A percentile compares a stretch with the other conserved stretches of the same genome.
These are phyloP conservation scores for Halcyon leucocephala DNA, from an alignment of 2,797 vertebrate genomes.

Conservation along the genomic window DNA sequence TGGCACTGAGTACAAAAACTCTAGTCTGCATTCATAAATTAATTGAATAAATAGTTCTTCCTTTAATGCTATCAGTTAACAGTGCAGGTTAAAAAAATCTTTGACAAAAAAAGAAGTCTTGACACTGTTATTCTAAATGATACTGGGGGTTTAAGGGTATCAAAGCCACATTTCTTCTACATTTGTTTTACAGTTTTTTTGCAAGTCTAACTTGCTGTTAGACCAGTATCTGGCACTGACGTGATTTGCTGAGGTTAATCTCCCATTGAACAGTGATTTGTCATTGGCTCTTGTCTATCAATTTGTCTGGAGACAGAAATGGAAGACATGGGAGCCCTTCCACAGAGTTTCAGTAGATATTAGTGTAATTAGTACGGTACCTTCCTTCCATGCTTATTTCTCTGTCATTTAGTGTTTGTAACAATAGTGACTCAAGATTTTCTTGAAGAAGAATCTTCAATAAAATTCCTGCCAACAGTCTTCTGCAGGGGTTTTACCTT, in stretches of 20 bases:
- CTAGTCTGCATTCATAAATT: neutral
- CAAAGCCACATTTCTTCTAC: neutral
- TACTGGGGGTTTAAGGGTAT: neutral
- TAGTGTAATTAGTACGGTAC: conserved; percentile 72
- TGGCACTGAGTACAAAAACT: neutral
- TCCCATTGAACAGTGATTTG: neutral
- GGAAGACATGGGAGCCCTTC: neutral
- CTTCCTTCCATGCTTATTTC: conserved; percentile 91
- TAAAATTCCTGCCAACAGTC: conserved; percentile 89
- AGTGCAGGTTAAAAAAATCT: neutral
- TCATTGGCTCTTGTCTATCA: neutral
- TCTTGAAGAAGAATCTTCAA: conserved; percentile 92
- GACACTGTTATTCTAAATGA: neutral
- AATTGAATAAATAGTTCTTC: neutral
- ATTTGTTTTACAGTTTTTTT: neutral
- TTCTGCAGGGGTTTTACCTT: conserved; percentile 71
- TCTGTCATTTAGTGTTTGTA: conserved; percentile 91
- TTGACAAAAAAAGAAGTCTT: neutral
- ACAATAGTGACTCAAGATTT: conserved; percentile 87
- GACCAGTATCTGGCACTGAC: neutral
- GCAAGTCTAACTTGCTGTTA: neutral
- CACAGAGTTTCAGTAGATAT: neutral
- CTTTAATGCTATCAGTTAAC: neutral
- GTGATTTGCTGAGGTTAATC: neutral
- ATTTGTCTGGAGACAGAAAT: neutral